Evolutionary conservation across 2,113 vertebrate genomes (phyloP).

Genomic region (Sclerurus mexicanus): DNA sequence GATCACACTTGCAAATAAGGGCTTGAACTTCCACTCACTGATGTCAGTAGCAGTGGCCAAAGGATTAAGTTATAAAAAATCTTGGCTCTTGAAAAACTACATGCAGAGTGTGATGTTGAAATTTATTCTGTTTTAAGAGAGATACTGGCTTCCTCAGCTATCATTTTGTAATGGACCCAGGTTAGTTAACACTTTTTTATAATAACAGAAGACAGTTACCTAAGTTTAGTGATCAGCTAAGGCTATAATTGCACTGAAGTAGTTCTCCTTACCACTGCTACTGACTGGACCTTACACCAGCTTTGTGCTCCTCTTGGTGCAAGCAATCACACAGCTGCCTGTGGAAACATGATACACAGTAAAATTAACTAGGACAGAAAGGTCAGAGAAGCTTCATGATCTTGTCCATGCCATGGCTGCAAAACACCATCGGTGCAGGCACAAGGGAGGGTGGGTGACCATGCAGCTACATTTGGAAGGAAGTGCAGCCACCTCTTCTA

Average conservation of each 20-base stretch:
- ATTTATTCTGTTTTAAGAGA: background rate
- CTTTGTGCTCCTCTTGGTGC: background rate
- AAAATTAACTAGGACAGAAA: background rate
- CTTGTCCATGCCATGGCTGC: background rate
- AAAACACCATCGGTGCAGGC: background rate
- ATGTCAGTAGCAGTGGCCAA: background rate
- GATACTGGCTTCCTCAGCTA: background rate
- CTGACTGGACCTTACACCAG: accelerated
- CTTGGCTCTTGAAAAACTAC: background rate
- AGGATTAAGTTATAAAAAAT: background rate
- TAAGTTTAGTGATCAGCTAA: background rate
- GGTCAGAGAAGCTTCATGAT: background rate
- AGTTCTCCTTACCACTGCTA: background rate
- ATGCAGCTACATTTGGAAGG: background rate
- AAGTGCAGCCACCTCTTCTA: background rate
- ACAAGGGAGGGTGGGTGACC: background rate
- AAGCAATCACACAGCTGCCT: background rate
- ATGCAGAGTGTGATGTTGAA: background rate
- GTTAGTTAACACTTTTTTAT: background rate
- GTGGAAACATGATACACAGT: background rate
- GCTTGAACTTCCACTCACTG: background rate
- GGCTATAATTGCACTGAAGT: background rate
- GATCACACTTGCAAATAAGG: background rate
- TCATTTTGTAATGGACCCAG: background rate
- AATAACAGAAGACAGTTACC: background rate